phyloP scores from a whole-genome alignment of 2,888 invertebrate genomes.

The Brachynemurus nebulosus region DNA sequence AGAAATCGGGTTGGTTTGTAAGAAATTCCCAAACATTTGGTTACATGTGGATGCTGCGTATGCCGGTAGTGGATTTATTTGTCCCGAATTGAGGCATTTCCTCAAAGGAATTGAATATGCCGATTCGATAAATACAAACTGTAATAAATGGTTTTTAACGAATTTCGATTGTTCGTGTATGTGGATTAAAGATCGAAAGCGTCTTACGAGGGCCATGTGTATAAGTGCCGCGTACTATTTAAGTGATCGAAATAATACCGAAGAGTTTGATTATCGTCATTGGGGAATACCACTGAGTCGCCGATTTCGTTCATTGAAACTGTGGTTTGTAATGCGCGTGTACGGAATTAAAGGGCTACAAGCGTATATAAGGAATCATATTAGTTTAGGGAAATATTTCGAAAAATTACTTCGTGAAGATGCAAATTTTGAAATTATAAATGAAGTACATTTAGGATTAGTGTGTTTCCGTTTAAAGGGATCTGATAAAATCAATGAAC shows the following conservation, averaged over 20 bases:
- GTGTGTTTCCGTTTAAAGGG: constrained; percentile 65
- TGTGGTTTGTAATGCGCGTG: constrained; percentile 75
- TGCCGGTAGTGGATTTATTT: constrained; percentile 73
- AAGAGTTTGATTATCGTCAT: constrained; percentile 59
- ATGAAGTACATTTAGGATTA: constrained; percentile 59
- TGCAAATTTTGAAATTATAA: constrained; percentile 59
- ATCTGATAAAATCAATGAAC: constrained; percentile 58
- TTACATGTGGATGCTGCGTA: constrained; percentile 81
- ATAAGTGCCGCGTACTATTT: constrained; percentile 81
- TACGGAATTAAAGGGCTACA: constrained; percentile 75
- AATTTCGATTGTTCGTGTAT: constrained; percentile 76
- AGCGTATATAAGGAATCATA: constrained; percentile 70
- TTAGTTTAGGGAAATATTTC: constrained; percentile 60
- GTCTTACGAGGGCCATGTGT: constrained; percentile 66
- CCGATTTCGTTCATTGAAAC: constrained; percentile 69
- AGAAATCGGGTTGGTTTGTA: constrained; percentile 62
- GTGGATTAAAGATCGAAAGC: constrained; percentile 67
- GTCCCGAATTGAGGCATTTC: constrained; percentile 61
- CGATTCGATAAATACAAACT: constrained; percentile 77
- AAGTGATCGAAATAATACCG: constrained; percentile 63
- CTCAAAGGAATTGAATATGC: constrained; percentile 57
- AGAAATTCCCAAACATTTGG: constrained; percentile 52
- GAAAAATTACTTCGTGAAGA: constrained; percentile 53
- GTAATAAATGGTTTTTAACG: constrained; percentile 76
- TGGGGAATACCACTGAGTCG: constrained; percentile 81